A percentile compares a stretch with the other conserved stretches of the same genome.
These are phyloP conservation scores for Etheostoma nigrum DNA, from an alignment of 2,797 vertebrate genomes.

Conservation along the genomic window DNA sequence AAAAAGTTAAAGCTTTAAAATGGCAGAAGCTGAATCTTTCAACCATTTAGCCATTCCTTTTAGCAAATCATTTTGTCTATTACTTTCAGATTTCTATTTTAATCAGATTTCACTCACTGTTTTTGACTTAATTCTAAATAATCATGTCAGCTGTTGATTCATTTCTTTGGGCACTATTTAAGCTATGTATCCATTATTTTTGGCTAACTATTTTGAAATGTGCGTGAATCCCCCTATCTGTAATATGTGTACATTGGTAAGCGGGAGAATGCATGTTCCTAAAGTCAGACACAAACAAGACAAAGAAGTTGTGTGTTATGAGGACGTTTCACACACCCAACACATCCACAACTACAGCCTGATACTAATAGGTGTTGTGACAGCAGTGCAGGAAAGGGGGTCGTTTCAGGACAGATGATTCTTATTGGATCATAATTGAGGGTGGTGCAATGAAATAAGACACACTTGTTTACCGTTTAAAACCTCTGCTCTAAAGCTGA, in stretches of 20 bases:
- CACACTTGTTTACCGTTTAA: slow-evolving; percentile 63
- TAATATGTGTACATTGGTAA: neutral
- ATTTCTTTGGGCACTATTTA: no score
- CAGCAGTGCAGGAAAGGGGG: slow-evolving; percentile 40
- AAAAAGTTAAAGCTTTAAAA: neutral
- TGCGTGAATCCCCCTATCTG: no score
- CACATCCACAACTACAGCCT: slow-evolving; percentile 19
- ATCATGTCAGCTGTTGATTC: neutral
- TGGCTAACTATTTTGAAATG: neutral
- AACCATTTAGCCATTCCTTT: neutral
- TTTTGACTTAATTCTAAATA: neutral
- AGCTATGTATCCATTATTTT: neutral
- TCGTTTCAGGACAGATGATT: slow-evolving; percentile 49
- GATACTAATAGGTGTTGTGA: slow-evolving; percentile 42
- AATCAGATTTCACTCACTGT: no score
- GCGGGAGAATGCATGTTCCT: neutral
- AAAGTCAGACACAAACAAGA: neutral
- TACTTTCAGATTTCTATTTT: neutral
- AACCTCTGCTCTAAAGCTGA: slow-evolving; percentile 2
- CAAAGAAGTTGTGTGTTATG: neutral
- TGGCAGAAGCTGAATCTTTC: neutral
- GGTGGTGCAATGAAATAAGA: slow-evolving; percentile 62
- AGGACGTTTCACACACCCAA: slow-evolving; percentile 17
- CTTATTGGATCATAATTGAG: slow-evolving; percentile 65
- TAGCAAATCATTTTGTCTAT: neutral